Evolutionary conservation across 2,797 vertebrate species (phyloP).

Genomic region (Danio kyathit): DNA sequence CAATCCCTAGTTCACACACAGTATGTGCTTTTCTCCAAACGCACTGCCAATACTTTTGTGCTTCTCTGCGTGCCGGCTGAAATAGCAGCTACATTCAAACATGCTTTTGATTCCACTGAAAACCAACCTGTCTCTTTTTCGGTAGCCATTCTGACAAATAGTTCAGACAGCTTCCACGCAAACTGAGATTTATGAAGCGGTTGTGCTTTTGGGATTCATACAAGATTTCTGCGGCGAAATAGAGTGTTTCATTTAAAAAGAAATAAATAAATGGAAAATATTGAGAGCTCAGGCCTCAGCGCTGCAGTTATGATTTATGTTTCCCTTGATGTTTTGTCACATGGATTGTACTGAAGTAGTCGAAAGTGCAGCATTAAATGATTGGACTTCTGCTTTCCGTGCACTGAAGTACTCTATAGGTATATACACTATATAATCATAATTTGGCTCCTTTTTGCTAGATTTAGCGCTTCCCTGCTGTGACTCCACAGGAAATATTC

Average conservation of each 20-base stretch:
- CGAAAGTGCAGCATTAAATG: slow-evolving; percentile 15
- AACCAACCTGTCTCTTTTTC: slow-evolving; percentile 38
- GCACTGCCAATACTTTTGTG: slow-evolving; percentile 2
- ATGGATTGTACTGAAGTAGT: slow-evolving; percentile 19
- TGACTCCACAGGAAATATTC: not conserved
- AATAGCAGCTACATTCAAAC: slow-evolving; percentile 42
- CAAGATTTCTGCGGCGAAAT: slow-evolving; percentile 32
- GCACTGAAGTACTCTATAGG: not conserved
- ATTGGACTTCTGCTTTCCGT: slow-evolving; percentile 4
- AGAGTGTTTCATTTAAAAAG: slow-evolving; percentile 34
- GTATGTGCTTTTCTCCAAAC: slow-evolving; percentile 19
- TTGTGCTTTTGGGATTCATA: slow-evolving; percentile 42
- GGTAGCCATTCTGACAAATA: slow-evolving; percentile 38
- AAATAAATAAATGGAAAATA: not conserved
- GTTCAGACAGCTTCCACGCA: slow-evolving; percentile 35
- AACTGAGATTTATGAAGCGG: slow-evolving; percentile 44
- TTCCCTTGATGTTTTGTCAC: slow-evolving; percentile 41
- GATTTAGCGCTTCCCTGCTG: slow-evolving; percentile 1
- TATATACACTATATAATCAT: not conserved
- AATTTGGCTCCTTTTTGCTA: not conserved
- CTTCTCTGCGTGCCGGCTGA: slow-evolving; percentile 30
- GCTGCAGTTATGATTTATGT: slow-evolving; percentile 44
- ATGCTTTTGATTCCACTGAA: slow-evolving; percentile 39
- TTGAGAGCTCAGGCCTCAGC: slow-evolving; percentile 19
- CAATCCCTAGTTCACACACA: slow-evolving; percentile 39